A percentile compares a stretch with the other conserved stretches of the same genome.
These are phyloP conservation scores for Clarias batrachus DNA, from an alignment of 2,113 vertebrate species.

Conservation along the genomic window DNA sequence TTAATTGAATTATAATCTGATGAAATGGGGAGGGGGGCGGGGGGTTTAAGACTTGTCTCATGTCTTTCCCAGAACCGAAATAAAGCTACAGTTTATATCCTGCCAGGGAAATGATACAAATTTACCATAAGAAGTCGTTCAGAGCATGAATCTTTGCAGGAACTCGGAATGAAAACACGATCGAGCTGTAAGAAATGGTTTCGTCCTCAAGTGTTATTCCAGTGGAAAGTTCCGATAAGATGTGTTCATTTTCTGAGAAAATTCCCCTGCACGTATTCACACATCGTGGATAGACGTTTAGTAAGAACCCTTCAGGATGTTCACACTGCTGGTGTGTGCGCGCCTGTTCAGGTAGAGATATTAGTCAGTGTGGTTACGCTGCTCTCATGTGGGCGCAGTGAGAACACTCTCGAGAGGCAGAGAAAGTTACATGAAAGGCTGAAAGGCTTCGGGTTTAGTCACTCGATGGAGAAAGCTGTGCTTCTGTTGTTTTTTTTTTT, in stretches of 20 bases:
- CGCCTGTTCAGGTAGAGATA: constrained; percentile 25
- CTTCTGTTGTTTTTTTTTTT: too few species aligned
- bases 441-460: constrained; percentile 8
- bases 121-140: not conserved
- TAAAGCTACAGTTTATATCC: too few species aligned
- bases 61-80: too few species aligned
- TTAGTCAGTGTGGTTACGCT: constrained; percentile 41
- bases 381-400: not conserved
- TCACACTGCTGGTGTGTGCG: not conserved
- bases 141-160: not conserved
- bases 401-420: not conserved
- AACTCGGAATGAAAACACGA: not conserved
- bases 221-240: constrained; percentile 35
- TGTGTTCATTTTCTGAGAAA: constrained; percentile 22
- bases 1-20: too few species aligned
- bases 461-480: not conserved
- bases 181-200: not conserved
- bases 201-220: not conserved
- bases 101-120: not conserved
- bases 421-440: constrained; percentile 22
- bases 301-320: not conserved
- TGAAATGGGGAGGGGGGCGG: too few species aligned
- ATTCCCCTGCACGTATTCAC: constrained; percentile 18
- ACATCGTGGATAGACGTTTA: constrained; percentile 10
- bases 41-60: too few species aligned